Base-by-base conservation (phyloP, 1,140 invertebrate genomes). In the Nasonia giraulti region DNA sequence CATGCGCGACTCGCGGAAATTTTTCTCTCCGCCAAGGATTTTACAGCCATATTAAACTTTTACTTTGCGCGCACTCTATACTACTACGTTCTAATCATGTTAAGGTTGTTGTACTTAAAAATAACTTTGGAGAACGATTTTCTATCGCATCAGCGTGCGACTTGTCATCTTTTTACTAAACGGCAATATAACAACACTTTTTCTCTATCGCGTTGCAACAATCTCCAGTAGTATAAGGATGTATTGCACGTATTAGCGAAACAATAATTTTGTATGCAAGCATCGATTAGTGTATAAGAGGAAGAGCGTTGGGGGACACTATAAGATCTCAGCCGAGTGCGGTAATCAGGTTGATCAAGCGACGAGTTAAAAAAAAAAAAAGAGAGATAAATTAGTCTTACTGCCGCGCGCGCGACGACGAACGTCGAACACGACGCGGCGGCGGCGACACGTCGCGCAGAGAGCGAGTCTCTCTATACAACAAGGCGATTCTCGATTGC, bases 401-500 rank as follows among this genome's bases (percentile, higher is more conserved):
- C 76, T 76, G 81, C 27, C n/a, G 74, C n/a, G 71, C 14, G 68
- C 27, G 27, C 33, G 11, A 55, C 2, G 69, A 55, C 69, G 71
- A 82, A 82, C 76, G 40, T 55, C 73, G 50, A 27, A 50, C 33
- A 76, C 44, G 37, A 79, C 76, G 82, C 12, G 44, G 7, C 31
- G 50, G 20, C 55, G 33, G 33, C 44, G 37, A 50, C 33, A 68
- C 44, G 37, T 73, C 76, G 82, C 20, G 40, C 23, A 23, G 80
- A 31, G 73, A 33, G 20, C 31, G 55, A 62, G 27, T 23, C 37
- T 23, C 37, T 62, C 40, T 71, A 37, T 37, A 40, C 82, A 73
- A 78, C 84, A 86, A 87, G 82, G 83, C 81, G 44, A 81, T 68
- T 86, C 86, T 88, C 86, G 88, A 88, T 83, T 76, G 84, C 87